Base-by-base conservation (phyloP, 2,113 vertebrate genomes). In the Spea multiplicata region DNA sequence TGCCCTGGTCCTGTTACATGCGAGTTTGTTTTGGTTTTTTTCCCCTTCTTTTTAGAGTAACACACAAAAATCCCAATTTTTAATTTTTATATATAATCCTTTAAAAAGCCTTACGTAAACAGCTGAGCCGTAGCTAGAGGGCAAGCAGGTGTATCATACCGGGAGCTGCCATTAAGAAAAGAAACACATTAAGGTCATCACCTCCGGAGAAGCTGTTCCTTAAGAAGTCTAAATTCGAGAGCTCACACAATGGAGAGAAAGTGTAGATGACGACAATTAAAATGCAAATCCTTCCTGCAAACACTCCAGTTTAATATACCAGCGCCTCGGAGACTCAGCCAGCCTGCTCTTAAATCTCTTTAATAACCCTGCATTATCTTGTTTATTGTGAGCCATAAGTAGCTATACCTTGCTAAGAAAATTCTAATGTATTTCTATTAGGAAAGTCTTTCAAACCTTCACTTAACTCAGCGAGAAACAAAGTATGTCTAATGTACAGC, bases 271-370 rank as follows among this genome's bases (percentile, higher is more conserved):
- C 85, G 4, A 1, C 72, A 72, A 44, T 82, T 85, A 82, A 86
- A 70, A 70, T 82, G 44, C 73, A 82, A 83, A 87, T 86, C 72
- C 49, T 17, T 83, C 65, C 83, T 73, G 64, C 4, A 75, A 9
- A 71, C 70, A 81, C n/a, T 74, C 16, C 71, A 52, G 0, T 2
- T 57, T 85, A 82, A 67, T 81, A 71, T 83, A 50, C 76, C 64
- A 82, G 67, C 12, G 14, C 5, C 4, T 67, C 77, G 70, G 55
- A 68, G 65, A 75, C 68, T 68, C n/a, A 5, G 13, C 70, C 80
- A 66, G 73, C 49, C 62, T 84, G 16, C 44, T 55, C 44, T 80
- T 84, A 74, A 14, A 65, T 59, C 75, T 68, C 55, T 75, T 72
- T 75, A 83, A 48, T 79, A n/a, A 55, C 66, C 1, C 77, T 67